Percentiles rank a stretch among this genome's conserved stretches.
phyloP scores from a whole-genome alignment of 1,140 invertebrate species.

The Trichoplusia ni region DNA sequence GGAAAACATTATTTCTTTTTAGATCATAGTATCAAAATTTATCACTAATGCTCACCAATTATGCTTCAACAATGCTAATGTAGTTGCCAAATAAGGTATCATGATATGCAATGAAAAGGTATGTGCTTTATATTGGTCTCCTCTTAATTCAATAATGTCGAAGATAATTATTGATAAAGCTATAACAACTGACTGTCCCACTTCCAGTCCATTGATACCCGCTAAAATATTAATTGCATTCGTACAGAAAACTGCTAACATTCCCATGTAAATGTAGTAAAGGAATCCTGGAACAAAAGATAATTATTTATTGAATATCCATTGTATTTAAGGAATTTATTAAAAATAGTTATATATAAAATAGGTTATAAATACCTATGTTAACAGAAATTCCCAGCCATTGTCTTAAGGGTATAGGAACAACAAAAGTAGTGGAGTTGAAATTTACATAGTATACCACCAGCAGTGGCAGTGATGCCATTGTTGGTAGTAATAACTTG shows the following conservation, averaged over 20 bases:
- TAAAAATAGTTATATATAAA: no score
- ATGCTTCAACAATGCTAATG: constrained; percentile 92
- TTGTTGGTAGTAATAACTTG: constrained; percentile 97
- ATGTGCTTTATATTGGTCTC: constrained; percentile 88
- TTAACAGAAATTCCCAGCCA: constrained; percentile 89
- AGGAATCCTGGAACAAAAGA: constrained; percentile 86
- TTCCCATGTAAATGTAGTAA: constrained; percentile 99
- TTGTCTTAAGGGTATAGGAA: constrained; percentile 94
- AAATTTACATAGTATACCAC: constrained; percentile 99
- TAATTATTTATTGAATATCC: no score
- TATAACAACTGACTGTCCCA: constrained; percentile 98
- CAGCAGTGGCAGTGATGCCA: constrained; percentile 96
- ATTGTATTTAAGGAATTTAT: no score
- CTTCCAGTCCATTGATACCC: constrained; percentile 99
- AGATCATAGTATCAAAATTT: no score
- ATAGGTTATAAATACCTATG: constrained; percentile 83
- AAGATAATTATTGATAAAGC: constrained; percentile 93
- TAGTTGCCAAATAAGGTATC: constrained; percentile 94
- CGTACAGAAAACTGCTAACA: constrained; percentile 99
- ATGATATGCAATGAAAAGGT: constrained; percentile 97
- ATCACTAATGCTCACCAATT: constrained; percentile 99
- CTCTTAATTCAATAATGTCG: constrained; percentile 92
- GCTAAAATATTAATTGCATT: constrained; percentile 99
- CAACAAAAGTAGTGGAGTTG: constrained; percentile 96
- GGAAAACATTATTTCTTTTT: not conserved